Base-by-base conservation (phyloP, 1,140 invertebrate genomes). In the Gonatopus flavifemur region DNA sequence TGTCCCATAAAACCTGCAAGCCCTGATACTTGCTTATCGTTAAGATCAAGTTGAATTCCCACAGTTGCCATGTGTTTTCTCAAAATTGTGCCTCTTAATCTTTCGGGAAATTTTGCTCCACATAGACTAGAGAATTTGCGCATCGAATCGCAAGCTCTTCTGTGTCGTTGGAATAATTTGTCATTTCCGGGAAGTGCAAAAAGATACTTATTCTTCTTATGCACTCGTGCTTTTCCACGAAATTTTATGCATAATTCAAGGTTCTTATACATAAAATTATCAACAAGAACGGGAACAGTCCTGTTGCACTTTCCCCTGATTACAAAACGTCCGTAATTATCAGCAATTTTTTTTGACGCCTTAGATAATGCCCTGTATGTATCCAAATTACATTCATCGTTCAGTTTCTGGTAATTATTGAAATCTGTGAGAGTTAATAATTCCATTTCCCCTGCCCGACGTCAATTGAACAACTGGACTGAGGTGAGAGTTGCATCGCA, bases 1-100 rank as follows among this genome's bases (percentile, higher is more conserved):
- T 60, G 58, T 18, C 55, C 55, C 55, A 58, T 50, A 20, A 54
- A 60, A 19, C 54, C 44, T 0, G 58, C 55, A 22, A 60, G 36
- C 35, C 48, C 47, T 3, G 45, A 41, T 8, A 57, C 41, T 54
- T 58, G 33, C 7, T 58, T 13, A 19, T 60, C 38, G 25, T 19
- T 49, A 21, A 60, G 25, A 25, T 60, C 52, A 5, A 57, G 42
- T n/a, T 40, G 31, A 3, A 40, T 12, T 16, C 47, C 49, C 33
- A 47, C 43, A 13, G 57, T 47, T 66, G 16, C 52, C 3, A 54
- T 32, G 24, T 49, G 45, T 39, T 54, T 55, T 22, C 52, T 36
- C 7, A 54, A 48, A 25, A 42, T 20, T 10, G 45, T 49, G 16
- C 52, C 51, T 18, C 51, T 25, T 31, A 53, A 32, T n/a, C 21